Conservation (phyloP, 2,888 invertebrate genomes). For the Agriopis marginaria region DNA sequence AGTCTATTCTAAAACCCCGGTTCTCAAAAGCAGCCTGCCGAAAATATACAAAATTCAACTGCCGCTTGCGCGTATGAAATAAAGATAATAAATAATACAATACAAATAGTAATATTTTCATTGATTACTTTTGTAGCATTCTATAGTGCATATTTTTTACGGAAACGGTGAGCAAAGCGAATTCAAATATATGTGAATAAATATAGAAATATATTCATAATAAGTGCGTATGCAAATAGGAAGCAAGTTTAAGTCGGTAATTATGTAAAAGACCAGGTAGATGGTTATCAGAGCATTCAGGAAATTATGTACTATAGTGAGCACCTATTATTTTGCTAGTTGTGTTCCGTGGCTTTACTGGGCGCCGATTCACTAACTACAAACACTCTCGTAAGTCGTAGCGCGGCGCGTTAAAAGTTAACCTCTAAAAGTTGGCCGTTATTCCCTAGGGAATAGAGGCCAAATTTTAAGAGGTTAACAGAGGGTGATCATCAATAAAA, state of each 20-base stretch:
- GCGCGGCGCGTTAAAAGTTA: too few relatives aligned
- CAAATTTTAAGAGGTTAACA: too few relatives aligned
- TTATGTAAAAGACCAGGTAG: constrained; percentile 45
- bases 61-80: too few relatives aligned
- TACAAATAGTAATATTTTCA: not conserved
- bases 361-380: too few relatives aligned
- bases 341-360: not conserved
- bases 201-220: constrained; percentile 30
- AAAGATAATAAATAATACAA: constrained; percentile 1
- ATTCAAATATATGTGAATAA: constrained; percentile 28
- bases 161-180: constrained; percentile 8
- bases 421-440: too few relatives aligned
- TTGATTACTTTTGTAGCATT: not conserved
- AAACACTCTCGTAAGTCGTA: too few relatives aligned
- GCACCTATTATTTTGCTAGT: not conserved
- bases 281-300: constrained; percentile 41
- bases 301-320: constrained; percentile 21
- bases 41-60: too few relatives aligned
- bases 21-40: too few relatives aligned
- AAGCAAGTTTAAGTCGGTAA: constrained; percentile 40
- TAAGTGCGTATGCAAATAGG: constrained; percentile 30
- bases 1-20: too few relatives aligned
- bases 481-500: too few relatives aligned
- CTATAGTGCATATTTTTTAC: constrained; percentile 1
- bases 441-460: too few relatives aligned